Conservation (phyloP, 2,888 invertebrate species). For the Aphrophora alni region DNA sequence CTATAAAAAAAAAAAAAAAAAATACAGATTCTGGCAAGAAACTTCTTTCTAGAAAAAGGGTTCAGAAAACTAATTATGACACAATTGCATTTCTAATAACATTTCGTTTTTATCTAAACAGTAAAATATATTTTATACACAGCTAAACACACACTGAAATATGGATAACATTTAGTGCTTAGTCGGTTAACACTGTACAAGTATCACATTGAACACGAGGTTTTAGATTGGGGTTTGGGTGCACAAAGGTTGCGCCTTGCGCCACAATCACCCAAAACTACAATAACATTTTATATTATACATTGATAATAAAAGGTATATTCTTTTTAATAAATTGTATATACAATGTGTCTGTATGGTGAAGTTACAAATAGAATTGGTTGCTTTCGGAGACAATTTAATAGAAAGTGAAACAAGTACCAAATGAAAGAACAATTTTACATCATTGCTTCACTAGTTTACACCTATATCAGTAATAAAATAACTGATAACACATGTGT, state of each 20-base stretch:
- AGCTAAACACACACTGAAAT: neutral
- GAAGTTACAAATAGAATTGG: too few species aligned
- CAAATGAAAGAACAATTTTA: too few species aligned
- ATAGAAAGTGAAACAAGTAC: too few species aligned
- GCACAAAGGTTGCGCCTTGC: neutral
- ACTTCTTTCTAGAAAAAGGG: neutral
- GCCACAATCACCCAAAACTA: neutral
- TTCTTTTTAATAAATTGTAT: too few species aligned
- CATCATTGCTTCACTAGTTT: too few species aligned
- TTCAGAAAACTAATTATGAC: neutral
- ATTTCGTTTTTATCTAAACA: neutral
- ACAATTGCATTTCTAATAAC: neutral
- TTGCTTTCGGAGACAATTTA: too few species aligned
- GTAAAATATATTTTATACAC: neutral
- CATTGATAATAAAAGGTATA: too few species aligned
- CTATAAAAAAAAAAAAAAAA: neutral
- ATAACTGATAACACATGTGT: too few species aligned
- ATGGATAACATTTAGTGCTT: neutral
- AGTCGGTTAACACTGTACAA: neutral
- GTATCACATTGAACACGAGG: neutral
- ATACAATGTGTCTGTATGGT: too few species aligned
- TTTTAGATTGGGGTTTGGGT: neutral
- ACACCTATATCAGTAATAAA: too few species aligned
- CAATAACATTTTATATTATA: neutral
- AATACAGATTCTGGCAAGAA: neutral